Evolutionary conservation across 2,113 vertebrate species (phyloP), one percentile per base, ranked within the genome.

Genomic region (human): DNA sequence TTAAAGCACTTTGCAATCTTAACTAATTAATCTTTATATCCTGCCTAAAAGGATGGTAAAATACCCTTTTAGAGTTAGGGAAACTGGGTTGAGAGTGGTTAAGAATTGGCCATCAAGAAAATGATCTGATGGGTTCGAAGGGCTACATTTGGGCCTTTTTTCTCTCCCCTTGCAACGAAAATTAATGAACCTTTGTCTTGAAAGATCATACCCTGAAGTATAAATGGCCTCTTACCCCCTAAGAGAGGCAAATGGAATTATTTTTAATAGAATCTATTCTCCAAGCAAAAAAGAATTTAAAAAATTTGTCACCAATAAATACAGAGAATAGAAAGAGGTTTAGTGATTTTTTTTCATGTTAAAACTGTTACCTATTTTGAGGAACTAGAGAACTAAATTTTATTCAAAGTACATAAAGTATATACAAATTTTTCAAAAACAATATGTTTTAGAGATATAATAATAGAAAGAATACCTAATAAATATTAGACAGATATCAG

Each of bases 1-100:
- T 93, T 89, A 91, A 95, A 96, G 95, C 81, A 98, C 94, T 97
- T 97, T 92, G 61, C 90, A 96, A 79, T 93, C 92, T 96, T 97
- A 96, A 90, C 90, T 94, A 97, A 97, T 97, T 97, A 97, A 97
- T 97, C 97, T 97, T 96, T 64, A 66, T 93, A 85, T 95, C 92
- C 94, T 96, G 80, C 78, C 59, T 89, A 72, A 89, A 85, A 97
- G 76, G 80, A 85, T 92, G 27, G 45, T 95, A 92, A 92, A 92
- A 89, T 85, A 59, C 35, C 40, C 32, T 96, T 97, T 95, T 86
- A 96, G 85, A 97, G 43, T 85, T 82, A 91, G 87, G 27, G 43
- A 97, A 95, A 95, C 76, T 90, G 93, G 75, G 43, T 52, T 93
- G 45, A 59, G 76, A 89, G 52, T 90, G 13, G 55, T 75, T 94